A percentile compares a stretch with the other conserved stretches of the same genome.
phyloP scores from a whole-genome alignment of 2,888 invertebrate genomes.

The Caenorhabditis becei region DNA sequence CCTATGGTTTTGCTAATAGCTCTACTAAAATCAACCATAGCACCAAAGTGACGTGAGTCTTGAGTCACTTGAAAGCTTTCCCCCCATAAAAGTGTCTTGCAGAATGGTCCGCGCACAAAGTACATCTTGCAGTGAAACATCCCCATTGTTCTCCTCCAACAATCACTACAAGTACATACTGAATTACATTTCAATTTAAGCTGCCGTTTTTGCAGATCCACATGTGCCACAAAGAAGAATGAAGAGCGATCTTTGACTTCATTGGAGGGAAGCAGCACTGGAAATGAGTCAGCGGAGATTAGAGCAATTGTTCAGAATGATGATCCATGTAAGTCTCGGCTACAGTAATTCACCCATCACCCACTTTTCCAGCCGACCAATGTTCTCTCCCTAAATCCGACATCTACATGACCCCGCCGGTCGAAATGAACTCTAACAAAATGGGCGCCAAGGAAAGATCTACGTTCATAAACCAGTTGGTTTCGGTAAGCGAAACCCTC shows the following conservation, averaged over 20 bases:
- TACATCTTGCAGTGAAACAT: constrained; percentile 69
- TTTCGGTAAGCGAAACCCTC: constrained; percentile 40
- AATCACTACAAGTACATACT: constrained; percentile 58
- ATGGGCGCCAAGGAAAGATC: constrained; percentile 66
- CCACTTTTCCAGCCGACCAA: constrained; percentile 47
- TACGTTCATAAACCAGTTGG: constrained; percentile 68
- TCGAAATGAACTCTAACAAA: constrained; percentile 59
- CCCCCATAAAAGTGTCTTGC: too few species aligned
- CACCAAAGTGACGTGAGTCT: constrained; percentile 56
- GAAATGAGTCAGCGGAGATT: constrained; percentile 65
- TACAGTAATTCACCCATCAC: too few species aligned
- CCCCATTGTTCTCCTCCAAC: constrained; percentile 66
- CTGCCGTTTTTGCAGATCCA: constrained; percentile 28
- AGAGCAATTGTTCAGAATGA: constrained; percentile 62
- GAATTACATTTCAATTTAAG: neutral
- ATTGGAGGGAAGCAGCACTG: constrained; percentile 51
- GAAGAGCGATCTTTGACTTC: constrained; percentile 42
- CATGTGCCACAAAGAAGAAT: constrained; percentile 48
- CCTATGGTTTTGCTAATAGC: constrained; percentile 60
- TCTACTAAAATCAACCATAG: constrained; percentile 63
- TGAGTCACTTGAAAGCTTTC: too few species aligned
- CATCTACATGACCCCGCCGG: constrained; percentile 55
- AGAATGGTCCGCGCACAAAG: constrained; percentile 60
- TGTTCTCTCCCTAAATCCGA: constrained; percentile 60
- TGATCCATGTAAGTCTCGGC: constrained; percentile 52